Evolutionary conservation across 2,797 vertebrate genomes (phyloP).

Genomic region (Mustela erminea): DNA sequence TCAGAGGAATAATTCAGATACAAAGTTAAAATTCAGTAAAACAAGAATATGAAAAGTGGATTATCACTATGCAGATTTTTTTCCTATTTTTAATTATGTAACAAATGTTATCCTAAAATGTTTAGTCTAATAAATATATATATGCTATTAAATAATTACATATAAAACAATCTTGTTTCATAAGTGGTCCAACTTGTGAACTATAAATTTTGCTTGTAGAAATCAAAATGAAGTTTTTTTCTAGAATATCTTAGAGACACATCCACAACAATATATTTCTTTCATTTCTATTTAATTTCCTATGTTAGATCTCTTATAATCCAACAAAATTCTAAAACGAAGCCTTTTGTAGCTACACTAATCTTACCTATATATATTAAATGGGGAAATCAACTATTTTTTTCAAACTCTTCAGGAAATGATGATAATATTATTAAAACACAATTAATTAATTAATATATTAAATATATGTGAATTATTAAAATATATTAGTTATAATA

Average conservation of each 20-base stretch:
- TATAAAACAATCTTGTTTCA: not conserved
- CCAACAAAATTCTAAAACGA: not conserved
- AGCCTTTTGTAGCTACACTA: not conserved
- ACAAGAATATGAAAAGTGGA: not conserved
- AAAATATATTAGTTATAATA: not conserved
- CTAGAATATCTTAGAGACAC: not conserved
- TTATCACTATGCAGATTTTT: not conserved
- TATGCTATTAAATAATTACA: not conserved
- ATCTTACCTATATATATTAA: not conserved
- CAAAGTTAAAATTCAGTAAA: not conserved
- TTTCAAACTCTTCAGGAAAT: not conserved
- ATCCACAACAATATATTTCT: not conserved
- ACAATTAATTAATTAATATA: not conserved
- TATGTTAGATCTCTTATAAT: not conserved
- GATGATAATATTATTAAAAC: not conserved
- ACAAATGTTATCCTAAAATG: not conserved
- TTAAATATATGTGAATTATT: not conserved
- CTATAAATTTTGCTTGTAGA: not conserved
- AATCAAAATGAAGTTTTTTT: not conserved
- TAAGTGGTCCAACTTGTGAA: not conserved
- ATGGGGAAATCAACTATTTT: not conserved
- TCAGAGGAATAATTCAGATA: not conserved
- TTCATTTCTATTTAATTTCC: not conserved
- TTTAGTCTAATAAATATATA: not conserved
- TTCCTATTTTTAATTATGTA: not conserved